Evolutionary conservation across 2,797 vertebrate genomes (phyloP), one percentile per base, ranked within the genome.

Genomic region (Spizella passerina): DNA sequence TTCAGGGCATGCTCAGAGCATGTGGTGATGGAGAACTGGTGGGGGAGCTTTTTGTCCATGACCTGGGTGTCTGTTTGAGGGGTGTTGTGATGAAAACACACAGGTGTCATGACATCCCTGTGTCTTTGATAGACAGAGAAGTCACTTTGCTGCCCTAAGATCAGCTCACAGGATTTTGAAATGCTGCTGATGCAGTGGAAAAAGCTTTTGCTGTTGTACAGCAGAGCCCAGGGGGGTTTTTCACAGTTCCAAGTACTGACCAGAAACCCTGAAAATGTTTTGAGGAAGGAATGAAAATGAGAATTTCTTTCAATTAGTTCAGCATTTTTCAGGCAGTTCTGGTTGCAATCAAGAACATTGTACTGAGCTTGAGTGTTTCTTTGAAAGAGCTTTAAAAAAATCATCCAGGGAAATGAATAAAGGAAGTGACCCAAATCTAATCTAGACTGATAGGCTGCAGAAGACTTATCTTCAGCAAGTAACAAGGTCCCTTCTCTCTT

Each of bases 261-360:
- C 92, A 66, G 75, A 96, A 90, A 14, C 75, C 47, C 59, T 93
- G 82, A 61, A 90, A 94, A 65, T 78, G 63, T 94, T 95, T 93
- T 66, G 73, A 93, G 86, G 76, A 77, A 89, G 39, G 77, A 95
- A 91, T 9, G 66, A 88, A 80, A 77, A 77, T 82, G 70, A 92
- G 87, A 75, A 87, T 71, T 8, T 95, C 61, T 88, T 88, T 55
- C 82, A 94, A 89, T 95, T 89, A 85, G 89, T 90, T 95, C 86
- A 93, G 75, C 83, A 27, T 94, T 95, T 95, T 93, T 53, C 86
- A 90, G 44, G 66, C 68, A 12, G 44, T 88, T 90, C 88, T 96
- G 83, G 73, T 90, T 94, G 92, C 86, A 95, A 86, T 84, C 92
- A 95, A 82, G 90, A 92, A 80, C 68, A 86, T 56, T 92, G 86